Evolutionary conservation across 2,797 vertebrate genomes (phyloP).

Genomic region (Decapterus maruadsi): DNA sequence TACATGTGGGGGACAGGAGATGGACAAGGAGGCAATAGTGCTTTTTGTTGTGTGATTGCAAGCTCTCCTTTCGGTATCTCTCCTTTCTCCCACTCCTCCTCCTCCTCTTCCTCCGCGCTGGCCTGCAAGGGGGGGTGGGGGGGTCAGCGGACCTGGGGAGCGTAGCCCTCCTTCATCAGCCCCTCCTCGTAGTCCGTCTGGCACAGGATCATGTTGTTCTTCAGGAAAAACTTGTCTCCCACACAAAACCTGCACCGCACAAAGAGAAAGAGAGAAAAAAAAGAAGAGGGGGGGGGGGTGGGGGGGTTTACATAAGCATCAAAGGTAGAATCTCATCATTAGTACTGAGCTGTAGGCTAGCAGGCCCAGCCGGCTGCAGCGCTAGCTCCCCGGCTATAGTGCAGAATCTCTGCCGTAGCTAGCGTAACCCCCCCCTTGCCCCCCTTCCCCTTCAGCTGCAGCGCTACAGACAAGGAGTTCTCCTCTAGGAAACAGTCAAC

Average conservation of each 20-base stretch:
- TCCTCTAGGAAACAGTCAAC: conserved; percentile 29
- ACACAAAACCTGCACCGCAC: conserved; percentile 91
- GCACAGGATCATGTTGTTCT: conserved; percentile 98
- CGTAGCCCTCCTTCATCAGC: conserved; percentile 90
- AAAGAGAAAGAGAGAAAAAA: conserved; percentile 35
- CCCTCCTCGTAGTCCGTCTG: conserved; percentile 97
- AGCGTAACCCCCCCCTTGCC: neutral
- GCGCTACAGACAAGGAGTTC: neutral
- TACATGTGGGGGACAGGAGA: conserved; percentile 89
- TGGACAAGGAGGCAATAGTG: conserved; percentile 82
- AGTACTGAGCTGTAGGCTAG: conserved; percentile 48
- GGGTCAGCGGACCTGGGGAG: conserved; percentile 96
- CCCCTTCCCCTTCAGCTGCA: conserved; percentile 14
- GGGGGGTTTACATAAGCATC: conserved; percentile 34
- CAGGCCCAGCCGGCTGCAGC: conserved; percentile 16
- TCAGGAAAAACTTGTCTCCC: conserved; percentile 96
- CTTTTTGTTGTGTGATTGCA: conserved; percentile 84
- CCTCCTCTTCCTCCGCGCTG: conserved; percentile 32
- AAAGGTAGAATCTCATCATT: conserved; percentile 53
- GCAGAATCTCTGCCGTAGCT: neutral
- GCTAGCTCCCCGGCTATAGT: neutral
- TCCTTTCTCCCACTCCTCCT: conserved; percentile 62
- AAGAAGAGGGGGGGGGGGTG: neutral
- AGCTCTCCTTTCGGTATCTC: conserved; percentile 82
- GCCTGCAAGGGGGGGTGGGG: neutral